Percentiles rank a stretch among this genome's conserved stretches.
These are phyloP conservation scores for Chironex yamaguchii DNA, from an alignment of 30 jellyfish, hydroid and myxozoan species.

Conservation along the genomic window DNA sequence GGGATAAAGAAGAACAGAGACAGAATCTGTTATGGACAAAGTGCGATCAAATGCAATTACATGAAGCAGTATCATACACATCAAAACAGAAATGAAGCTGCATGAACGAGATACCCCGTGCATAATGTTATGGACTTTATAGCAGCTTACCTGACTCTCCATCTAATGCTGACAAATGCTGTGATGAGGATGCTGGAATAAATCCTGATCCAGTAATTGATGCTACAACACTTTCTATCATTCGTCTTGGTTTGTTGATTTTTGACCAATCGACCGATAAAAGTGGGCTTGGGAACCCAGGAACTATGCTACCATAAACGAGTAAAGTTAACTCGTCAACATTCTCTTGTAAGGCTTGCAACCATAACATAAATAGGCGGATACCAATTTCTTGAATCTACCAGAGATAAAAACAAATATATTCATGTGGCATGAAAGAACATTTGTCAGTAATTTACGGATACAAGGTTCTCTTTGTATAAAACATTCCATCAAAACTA, in stretches of 20 bases:
- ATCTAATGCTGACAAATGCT: conserved; percentile 54
- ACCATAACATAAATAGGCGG: conserved; percentile 83
- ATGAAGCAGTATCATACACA: too few species aligned
- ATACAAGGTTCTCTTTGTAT: too few species aligned
- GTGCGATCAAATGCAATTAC: too few species aligned
- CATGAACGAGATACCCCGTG: too few species aligned
- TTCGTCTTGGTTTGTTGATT: conserved; percentile 59
- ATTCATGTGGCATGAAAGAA: too few species aligned
- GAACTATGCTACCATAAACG: conserved; percentile 87
- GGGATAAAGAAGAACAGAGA: too few species aligned
- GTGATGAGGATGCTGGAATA: conserved; percentile 50
- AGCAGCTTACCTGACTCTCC: conserved; percentile 84
- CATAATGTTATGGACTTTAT: too few species aligned
- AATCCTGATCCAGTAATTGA: conserved; percentile 79
- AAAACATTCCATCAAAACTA: neutral
- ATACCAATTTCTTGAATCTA: conserved; percentile 91
- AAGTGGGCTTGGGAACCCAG: conserved; percentile 87
- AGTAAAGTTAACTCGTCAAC: conserved; percentile 83
- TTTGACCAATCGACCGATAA: conserved; percentile 43
- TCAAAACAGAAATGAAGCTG: too few species aligned
- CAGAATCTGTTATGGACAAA: too few species aligned
- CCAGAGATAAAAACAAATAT: neutral
- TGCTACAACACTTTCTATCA: conserved; percentile 59
- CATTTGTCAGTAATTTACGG: too few species aligned
- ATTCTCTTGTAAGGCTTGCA: conserved; percentile 89